Evolutionary conservation across 2,888 invertebrate species (phyloP), one percentile per base, ranked within the genome.

Genomic region (Drosophila mettleri): DNA sequence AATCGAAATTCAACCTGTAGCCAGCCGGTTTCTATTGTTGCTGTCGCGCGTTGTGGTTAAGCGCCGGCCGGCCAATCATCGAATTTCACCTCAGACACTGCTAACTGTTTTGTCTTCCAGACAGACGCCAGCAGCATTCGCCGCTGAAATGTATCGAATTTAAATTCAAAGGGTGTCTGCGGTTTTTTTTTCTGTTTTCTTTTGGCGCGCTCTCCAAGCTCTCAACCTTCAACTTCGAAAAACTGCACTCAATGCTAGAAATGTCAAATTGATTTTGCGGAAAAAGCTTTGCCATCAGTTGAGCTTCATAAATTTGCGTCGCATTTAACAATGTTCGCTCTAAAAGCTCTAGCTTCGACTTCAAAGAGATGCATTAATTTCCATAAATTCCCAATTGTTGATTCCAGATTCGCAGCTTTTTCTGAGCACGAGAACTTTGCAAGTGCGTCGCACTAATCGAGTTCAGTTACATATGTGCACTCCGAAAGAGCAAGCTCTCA

Each of bases 291-390:
- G 7, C n/a, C 3, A 3, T 36, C 6, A 38, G 24, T 8, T 10
- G 16, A 77, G 74, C 82, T 85, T 58, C 1, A 0, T 60, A 73
- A 75, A 82, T 77, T 86, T 46, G 64, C 39, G 66, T 68, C 51
- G 46, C 45, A 52, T 68, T 53, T 46, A 65, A 71, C 46, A 65
- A 51, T 52, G 27, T 20, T 24, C 22, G 8, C 38, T 38, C 38
- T 39, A 10, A 41, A 41, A 41, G 20, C 43, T n/a, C 36, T 3
- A n/a, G 1, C 36, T 9, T 14, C 2, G 27, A 27, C 24, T 43
- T 27, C 29, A 8, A 29, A 29, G 8, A 29, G 4, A n/a, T n/a
- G 39, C 20, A 39, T 20, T 20, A 16, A 12, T 4, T n/a, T 22
- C 2, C 24, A 27, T 2, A 24, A 43, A 12, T 29, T 29, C 16